These are phyloP conservation scores for Silurus meridionalis DNA, from an alignment of 2,113 vertebrate genomes.

Conservation along the genomic window DNA sequence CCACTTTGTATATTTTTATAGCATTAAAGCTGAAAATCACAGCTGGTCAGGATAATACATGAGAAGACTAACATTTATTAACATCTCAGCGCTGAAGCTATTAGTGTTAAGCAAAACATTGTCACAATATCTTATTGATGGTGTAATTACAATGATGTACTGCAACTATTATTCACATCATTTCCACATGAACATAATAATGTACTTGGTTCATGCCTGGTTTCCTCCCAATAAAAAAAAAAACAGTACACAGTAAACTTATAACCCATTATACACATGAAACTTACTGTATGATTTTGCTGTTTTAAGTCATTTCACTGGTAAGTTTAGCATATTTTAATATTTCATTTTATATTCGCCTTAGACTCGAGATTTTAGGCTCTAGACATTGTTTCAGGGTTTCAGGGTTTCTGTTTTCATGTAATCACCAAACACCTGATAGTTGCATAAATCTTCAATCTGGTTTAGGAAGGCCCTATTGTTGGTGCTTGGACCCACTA, in stretches of 20 bases:
- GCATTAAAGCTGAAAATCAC: background rate
- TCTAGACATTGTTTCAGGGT: background rate
- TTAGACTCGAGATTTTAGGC: no score
- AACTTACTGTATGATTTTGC: background rate
- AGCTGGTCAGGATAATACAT: background rate
- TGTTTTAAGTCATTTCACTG: background rate
- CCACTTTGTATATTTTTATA: background rate
- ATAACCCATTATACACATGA: background rate
- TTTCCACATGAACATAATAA: background rate
- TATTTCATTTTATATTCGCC: no score
- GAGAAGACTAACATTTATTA: background rate
- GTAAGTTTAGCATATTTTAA: no score
- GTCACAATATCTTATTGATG: background rate
- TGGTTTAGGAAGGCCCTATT: background rate
- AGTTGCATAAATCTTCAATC: background rate
- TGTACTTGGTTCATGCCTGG: background rate
- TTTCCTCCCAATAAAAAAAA: background rate
- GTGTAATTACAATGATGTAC: background rate
- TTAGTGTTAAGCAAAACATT: background rate
- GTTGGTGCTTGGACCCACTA: background rate
- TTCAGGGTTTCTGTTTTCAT: background rate
- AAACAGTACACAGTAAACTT: background rate
- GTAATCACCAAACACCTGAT: background rate
- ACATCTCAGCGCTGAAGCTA: background rate
- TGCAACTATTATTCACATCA: background rate